Percentiles rank a stretch among this genome's conserved stretches.
phyloP scores from a whole-genome alignment of 1,140 invertebrate genomes.

The Pseudachorutes palmiensis region DNA sequence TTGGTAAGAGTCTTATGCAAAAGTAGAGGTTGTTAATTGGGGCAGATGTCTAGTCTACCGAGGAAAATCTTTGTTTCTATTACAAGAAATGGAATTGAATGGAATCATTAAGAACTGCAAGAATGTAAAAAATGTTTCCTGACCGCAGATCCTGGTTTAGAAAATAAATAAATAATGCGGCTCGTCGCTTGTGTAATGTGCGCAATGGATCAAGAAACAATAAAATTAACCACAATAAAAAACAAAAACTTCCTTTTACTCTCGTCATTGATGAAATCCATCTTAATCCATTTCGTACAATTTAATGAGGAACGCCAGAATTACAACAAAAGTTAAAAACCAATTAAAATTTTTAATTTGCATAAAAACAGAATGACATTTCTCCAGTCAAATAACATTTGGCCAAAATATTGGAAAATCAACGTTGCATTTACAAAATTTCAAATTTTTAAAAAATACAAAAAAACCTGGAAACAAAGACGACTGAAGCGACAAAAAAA shows the following conservation, averaged over 20 bases:
- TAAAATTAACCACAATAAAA: background rate
- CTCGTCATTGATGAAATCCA: too few species aligned
- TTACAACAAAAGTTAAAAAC: background rate
- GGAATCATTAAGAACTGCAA: background rate
- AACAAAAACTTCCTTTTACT: too few species aligned
- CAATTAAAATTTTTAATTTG: background rate
- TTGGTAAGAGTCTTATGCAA: background rate
- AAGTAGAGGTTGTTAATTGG: background rate
- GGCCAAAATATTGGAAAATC: background rate
- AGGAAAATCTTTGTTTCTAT: background rate
- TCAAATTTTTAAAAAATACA: too few species aligned
- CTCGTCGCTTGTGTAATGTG: background rate
- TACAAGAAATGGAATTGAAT: background rate
- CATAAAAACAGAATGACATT: background rate
- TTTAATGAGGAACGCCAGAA: background rate
- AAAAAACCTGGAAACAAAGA: too few species aligned
- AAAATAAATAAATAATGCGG: background rate
- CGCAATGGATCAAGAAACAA: background rate
- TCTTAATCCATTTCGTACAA: background rate
- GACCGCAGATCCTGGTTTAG: conserved; percentile 10
- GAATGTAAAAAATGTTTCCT: background rate
- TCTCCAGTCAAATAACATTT: background rate
- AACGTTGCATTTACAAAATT: too few species aligned
- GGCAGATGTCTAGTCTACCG: background rate
- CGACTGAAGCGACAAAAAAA: too few species aligned